Evolutionary conservation across 2,113 vertebrate species (phyloP).

Genomic region (Oncorhynchus keta): DNA sequence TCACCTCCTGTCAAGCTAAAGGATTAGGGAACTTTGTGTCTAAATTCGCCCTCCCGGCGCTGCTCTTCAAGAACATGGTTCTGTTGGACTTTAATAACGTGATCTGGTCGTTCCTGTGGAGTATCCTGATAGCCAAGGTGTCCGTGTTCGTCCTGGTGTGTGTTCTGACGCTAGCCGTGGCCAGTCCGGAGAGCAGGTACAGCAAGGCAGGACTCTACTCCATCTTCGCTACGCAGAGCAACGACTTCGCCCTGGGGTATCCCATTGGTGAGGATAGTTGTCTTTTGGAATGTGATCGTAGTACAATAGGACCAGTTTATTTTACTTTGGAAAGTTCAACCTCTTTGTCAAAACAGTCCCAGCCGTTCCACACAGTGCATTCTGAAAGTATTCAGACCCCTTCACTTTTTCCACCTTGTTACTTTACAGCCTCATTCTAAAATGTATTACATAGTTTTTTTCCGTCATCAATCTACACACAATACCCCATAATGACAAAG

Average conservation of each 20-base stretch:
- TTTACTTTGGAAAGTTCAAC: too few species aligned
- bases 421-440: too few species aligned
- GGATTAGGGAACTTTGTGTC: conserved; percentile 95
- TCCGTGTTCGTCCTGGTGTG: conserved; percentile 88
- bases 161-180: conserved; percentile 84
- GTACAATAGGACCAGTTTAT: too few species aligned
- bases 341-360: too few species aligned
- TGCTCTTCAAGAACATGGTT: conserved; percentile 98
- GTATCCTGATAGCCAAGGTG: conserved; percentile 91
- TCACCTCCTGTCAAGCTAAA: conserved; percentile 90
- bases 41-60: conserved; percentile 92
- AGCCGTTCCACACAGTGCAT: neutral
- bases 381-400: too few species aligned
- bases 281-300: neutral
- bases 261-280: conserved; percentile 87
- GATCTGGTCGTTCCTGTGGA: conserved; percentile 93
- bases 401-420: too few species aligned
- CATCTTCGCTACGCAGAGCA: conserved; percentile 98
- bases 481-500: too few species aligned
- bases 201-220: conserved; percentile 94
- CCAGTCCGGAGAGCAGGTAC: conserved; percentile 83
- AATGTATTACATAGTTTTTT: too few species aligned
- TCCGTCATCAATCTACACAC: too few species aligned
- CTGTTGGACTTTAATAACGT: conserved; percentile 91
- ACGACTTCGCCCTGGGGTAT: conserved; percentile 97